Percentiles rank a stretch among this genome's conserved stretches.
These are phyloP conservation scores for Steatornis caripensis DNA, from an alignment of 2,113 vertebrate species.

Conservation along the genomic window DNA sequence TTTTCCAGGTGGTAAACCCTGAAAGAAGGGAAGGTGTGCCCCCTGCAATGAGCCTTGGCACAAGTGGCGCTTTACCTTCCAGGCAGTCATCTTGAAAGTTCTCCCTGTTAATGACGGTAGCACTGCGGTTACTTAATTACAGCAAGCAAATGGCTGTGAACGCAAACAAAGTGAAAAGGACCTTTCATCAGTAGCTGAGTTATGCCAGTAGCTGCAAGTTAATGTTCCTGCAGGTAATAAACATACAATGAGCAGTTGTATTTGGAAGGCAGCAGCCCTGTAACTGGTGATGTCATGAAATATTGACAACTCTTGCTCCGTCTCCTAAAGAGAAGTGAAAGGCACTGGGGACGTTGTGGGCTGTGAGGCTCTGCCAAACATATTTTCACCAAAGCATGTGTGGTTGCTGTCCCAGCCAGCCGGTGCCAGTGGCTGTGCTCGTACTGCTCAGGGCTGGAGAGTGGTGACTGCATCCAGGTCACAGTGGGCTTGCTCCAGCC, in stretches of 20 bases:
- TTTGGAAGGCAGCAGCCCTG: neutral
- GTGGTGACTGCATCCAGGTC: neutral
- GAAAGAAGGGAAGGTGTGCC: neutral
- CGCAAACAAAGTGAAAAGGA: neutral
- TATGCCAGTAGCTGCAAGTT: neutral
- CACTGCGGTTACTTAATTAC: neutral
- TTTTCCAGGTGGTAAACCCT: neutral
- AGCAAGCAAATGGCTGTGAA: neutral
- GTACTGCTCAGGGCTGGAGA: neutral
- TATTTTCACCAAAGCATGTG: neutral
- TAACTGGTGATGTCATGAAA: neutral
- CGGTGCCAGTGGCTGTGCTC: neutral
- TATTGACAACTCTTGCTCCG: neutral
- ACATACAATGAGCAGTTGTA: neutral
- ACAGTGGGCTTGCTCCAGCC: neutral
- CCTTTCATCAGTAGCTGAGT: neutral
- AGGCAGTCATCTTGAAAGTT: slow-evolving; percentile 22
- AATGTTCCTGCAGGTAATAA: neutral
- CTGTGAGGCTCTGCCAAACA: neutral
- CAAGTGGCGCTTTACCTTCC: neutral
- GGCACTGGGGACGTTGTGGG: neutral
- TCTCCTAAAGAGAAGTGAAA: neutral
- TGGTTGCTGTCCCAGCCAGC: neutral
- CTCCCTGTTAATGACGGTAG: neutral
- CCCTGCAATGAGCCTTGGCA: neutral